Evolutionary conservation across 2,888 invertebrate genomes (phyloP), one percentile per base, ranked within the genome.

Genomic region (Macrosiphum euphorbiae): DNA sequence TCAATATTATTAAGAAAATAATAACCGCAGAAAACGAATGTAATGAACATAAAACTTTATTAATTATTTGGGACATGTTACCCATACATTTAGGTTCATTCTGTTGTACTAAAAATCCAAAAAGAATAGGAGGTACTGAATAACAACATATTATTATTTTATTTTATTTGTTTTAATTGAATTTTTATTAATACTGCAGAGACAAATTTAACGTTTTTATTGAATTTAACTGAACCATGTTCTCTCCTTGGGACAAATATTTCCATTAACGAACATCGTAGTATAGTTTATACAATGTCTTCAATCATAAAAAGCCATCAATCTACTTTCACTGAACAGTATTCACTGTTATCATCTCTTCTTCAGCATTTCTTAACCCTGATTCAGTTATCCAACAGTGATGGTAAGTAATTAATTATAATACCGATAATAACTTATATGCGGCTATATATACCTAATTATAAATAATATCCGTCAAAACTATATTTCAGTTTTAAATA

Each of bases 291-390:
- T 86, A 94, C 94, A n/a, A 90, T 94, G n/a, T 94, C 90, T 47
- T 94, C 90, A 50, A 90, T 94, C 26, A 90, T 94, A 86, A 94
- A 94, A 90, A 61, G 52, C 85, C 55, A 86, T 94, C 47, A 94
- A 87, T 86, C 41, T 52, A 94, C 58, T 86, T 90, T 52, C 20
- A 50, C 87, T 67, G 90, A 94, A 94, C 86, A 90, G 26, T 50
- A 90, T 67, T 85, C 35, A 41, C 61, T 94, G 7, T 20, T 90
- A 67, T 94, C 87, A 90, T 90, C 90, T 52, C 86, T 90, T 47
- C n/a, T 94, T 7, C 90, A 52, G 13, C 94, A 94, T n/a, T 35
- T 94, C 44, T 67, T 94, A 86, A 90, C 35, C n/a, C 41, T 94
- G 24, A 87, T 94, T 52, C 47, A 52, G 10, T 86, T 90, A 67